phyloP scores from a whole-genome alignment of 2,888 invertebrate genomes.

The Lathronympha strigana region DNA sequence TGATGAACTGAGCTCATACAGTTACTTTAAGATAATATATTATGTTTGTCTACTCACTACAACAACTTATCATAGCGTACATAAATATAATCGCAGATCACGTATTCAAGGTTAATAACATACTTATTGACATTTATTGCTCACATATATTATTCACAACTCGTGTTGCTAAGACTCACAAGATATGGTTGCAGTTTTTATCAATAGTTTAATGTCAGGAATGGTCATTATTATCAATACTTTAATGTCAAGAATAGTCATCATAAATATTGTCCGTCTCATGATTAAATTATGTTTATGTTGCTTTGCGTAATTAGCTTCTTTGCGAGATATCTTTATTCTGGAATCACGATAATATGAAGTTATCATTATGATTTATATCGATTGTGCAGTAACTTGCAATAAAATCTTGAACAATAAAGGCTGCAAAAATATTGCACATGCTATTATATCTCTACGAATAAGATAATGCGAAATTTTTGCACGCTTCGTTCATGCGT shows the following conservation, averaged over 20 bases:
- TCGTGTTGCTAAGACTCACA: slow-evolving; percentile 15
- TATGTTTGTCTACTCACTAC: slow-evolving; percentile 8
- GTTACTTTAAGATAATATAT: slow-evolving; percentile 8
- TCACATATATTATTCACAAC: slow-evolving; percentile 22
- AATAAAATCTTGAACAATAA: too few species aligned
- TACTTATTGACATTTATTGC: slow-evolving; percentile 36
- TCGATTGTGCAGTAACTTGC: too few species aligned
- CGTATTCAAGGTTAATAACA: slow-evolving; percentile 38
- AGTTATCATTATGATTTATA: too few species aligned
- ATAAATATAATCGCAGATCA: slow-evolving; percentile 20
- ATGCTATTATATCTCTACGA: too few species aligned
- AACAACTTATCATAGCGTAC: not conserved
- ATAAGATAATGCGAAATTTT: too few species aligned
- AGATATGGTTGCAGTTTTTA: slow-evolving; percentile 18
- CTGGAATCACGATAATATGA: too few species aligned
- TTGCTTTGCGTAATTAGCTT: not conserved
- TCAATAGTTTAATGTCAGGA: not conserved
- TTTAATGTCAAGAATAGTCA: slow-evolving; percentile 3
- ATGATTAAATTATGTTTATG: not conserved
- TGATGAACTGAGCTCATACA: not conserved
- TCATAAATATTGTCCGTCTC: not conserved
- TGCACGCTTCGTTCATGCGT: too few species aligned
- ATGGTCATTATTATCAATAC: not conserved
- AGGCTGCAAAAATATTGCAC: too few species aligned
- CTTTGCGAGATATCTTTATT: not conserved